Percentiles rank a stretch among this genome's conserved stretches.
Evolutionary conservation across 2,113 vertebrate species (phyloP).

Genomic region (Anolis carolinensis): DNA sequence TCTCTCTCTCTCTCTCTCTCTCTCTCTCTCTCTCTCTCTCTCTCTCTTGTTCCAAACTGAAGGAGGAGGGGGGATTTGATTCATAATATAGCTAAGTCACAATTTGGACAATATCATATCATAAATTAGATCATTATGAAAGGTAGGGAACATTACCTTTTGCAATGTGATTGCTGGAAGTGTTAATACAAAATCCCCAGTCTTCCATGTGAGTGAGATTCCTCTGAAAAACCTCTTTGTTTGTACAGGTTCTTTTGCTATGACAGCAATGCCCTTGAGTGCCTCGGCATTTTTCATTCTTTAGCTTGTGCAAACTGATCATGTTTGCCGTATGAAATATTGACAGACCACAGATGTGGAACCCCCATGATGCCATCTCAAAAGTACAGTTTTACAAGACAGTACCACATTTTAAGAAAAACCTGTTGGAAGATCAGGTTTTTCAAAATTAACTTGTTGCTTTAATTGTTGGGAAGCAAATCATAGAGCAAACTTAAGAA

Average conservation of each 20-base stretch:
- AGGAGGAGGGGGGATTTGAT: background rate
- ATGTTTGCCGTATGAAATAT: constrained; percentile 22
- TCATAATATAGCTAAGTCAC: background rate
- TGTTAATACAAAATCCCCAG: background rate
- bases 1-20: no score
- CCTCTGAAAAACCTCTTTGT: background rate
- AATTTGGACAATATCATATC: background rate
- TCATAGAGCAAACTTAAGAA: background rate
- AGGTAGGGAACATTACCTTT: background rate
- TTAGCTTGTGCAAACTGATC: constrained; percentile 9
- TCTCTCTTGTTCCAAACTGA: background rate
- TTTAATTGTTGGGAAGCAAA: constrained; percentile 7
- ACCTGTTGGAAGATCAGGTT: background rate
- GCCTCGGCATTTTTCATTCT: background rate
- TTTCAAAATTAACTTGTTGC: constrained; percentile 12
- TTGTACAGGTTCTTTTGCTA: constrained; percentile 1
- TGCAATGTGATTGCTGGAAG: background rate
- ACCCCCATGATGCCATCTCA: background rate
- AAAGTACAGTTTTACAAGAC: background rate
- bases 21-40: no score
- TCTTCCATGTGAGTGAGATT: background rate
- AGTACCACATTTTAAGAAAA: background rate
- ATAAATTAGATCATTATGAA: background rate
- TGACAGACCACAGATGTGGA: background rate
- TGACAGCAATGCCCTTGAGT: constrained; percentile 6